A percentile compares a stretch with the other conserved stretches of the same genome.
These are phyloP conservation scores for Heteromyza rotundicornis DNA, from an alignment of 2,888 invertebrate species.

Conservation along the genomic window DNA sequence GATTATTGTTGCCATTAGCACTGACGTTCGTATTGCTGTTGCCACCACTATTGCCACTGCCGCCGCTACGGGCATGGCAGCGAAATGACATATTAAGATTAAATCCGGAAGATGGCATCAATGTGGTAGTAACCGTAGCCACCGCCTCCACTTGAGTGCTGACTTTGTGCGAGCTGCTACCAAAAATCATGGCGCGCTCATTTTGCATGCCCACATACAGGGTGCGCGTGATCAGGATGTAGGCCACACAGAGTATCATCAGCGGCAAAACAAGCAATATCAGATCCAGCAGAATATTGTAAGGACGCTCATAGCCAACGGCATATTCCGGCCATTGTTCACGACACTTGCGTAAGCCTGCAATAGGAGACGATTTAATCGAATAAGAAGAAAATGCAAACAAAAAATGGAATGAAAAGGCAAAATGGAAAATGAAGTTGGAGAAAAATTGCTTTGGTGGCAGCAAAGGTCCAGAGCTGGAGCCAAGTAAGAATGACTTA, in stretches of 20 bases:
- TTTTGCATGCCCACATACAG: constrained; percentile 59
- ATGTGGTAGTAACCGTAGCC: constrained; percentile 22
- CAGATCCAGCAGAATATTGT: constrained; percentile 70
- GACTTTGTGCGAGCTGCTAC: constrained; percentile 35
- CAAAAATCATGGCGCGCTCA: constrained; percentile 55
- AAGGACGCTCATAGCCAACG: constrained; percentile 67
- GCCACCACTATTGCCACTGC: constrained; percentile 7
- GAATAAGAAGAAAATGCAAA: background rate
- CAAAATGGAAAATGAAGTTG: too few species aligned
- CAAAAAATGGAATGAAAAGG: background rate
- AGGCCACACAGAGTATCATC: constrained; percentile 69
- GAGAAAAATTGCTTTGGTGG: too few species aligned
- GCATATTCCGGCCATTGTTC: constrained; percentile 68
- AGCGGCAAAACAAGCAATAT: constrained; percentile 73
- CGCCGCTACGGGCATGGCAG: constrained; percentile 8
- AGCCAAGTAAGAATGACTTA: too few species aligned
- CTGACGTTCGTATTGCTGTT: constrained; percentile 39
- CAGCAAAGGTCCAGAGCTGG: too few species aligned
- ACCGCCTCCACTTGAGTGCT: constrained; percentile 8
- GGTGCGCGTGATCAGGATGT: constrained; percentile 65
- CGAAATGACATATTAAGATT: background rate
- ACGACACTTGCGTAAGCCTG: constrained; percentile 69
- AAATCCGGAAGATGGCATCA: background rate
- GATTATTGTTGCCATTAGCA: constrained; percentile 25
- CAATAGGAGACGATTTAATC: too few species aligned